Evolutionary conservation across 1,140 invertebrate species (phyloP), one percentile per base, ranked within the genome.

Genomic region (Drosophila ercepeae): DNA sequence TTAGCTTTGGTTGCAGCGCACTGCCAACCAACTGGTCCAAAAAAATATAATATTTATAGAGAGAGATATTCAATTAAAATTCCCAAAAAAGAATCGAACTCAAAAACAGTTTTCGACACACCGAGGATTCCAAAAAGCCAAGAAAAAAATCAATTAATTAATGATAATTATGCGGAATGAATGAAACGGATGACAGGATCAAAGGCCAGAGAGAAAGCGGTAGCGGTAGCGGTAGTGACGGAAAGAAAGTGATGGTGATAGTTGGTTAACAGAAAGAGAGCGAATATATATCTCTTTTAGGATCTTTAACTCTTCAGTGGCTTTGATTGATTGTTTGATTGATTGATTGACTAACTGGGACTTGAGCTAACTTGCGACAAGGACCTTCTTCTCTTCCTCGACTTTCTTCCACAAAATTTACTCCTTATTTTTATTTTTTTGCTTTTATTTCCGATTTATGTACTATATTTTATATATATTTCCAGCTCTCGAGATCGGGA

Each of bases 1-100:
- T 86, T 86, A 77, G 49, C 74, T 77, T 11, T 86, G 82, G 69
- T 86, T 68, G 82, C 82, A 88, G 82, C 77, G 59, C 57, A 53
- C 63, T 82, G 77, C 82, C 81, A 88, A 86, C 81, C 82, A 88
- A 77, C 81, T 76, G 50, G 4, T 32, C 11, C 29, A 32, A 32
- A 32, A 32, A 32, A 32, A 32, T 32, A 32, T 32, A 32, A 32
- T 32, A 32, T 32, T 29, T 6, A 7, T 7, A 27, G 27, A 27
- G 27, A 27, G 27, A 27, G 7, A 27, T 27, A 27, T 27, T 32
- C 29, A 11, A 32, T 9, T 3, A 32, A 32, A 32, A 32, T 27
- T 27, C 25, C 6, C 25, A 32, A n/a, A 32, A 32, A 32, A 8
- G 3, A n/a, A 32, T 32, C 11, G 9, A n/a, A 32, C 1, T 9